Conservation (phyloP, 2,113 vertebrate species). For the Lepus americanus region DNA sequence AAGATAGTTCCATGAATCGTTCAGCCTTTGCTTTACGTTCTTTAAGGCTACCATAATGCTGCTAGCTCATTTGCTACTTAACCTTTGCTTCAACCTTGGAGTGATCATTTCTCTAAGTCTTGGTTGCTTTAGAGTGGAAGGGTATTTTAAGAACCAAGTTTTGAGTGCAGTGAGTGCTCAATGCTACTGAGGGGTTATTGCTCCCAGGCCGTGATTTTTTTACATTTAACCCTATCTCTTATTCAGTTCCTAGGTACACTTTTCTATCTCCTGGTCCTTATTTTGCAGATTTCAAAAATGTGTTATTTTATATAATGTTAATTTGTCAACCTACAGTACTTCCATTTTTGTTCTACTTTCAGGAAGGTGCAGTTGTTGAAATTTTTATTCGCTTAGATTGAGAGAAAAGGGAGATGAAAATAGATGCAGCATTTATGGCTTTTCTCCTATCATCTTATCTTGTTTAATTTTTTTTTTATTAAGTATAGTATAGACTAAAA, state of each 20-base stretch:
- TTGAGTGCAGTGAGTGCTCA: neutral
- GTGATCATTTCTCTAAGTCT: neutral
- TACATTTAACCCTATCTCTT: neutral
- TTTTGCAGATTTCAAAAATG: constrained; percentile 33
- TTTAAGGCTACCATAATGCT: neutral
- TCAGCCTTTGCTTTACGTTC: constrained; percentile 16
- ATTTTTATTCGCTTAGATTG: neutral
- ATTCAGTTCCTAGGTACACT: neutral
- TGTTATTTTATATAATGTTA: constrained; percentile 20
- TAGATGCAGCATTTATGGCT: neutral
- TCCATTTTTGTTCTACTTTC: neutral
- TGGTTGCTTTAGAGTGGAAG: neutral
- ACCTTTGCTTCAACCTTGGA: neutral
- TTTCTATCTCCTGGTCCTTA: neutral
- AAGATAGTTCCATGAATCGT: constrained; percentile 25
- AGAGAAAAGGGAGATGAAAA: neutral
- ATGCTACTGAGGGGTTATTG: neutral
- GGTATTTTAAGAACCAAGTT: neutral
- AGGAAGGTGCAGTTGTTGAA: neutral
- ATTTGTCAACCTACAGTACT: neutral
- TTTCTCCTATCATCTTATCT: neutral
- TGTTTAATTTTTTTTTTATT: constrained; percentile 34
- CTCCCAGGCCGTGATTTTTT: neutral
- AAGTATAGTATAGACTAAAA: neutral
- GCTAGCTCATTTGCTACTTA: neutral